Evolutionary conservation across 2,888 invertebrate genomes (phyloP).

Genomic region (Pherbina coryleti): DNA sequence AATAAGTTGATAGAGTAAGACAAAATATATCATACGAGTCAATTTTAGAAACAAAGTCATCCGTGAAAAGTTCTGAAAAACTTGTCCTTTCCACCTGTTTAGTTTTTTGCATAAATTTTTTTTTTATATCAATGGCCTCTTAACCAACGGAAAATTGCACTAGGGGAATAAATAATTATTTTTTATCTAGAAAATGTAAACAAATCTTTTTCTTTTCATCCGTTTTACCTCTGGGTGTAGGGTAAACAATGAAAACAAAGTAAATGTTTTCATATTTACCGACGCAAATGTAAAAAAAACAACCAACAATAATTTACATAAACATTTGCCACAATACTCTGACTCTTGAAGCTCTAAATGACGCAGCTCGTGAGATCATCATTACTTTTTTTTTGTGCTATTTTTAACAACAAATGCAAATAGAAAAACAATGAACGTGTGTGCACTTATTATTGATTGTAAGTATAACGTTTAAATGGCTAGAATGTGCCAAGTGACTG

Average conservation of each 20-base stretch:
- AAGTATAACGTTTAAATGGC: too few species aligned
- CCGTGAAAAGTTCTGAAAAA: too few species aligned
- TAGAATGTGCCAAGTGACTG: background rate
- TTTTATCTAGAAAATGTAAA: background rate
- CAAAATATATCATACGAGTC: too few species aligned
- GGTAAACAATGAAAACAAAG: background rate
- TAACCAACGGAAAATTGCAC: too few species aligned
- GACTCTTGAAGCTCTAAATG: background rate
- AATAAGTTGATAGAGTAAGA: too few species aligned
- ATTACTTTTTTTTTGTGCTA: slow-evolving; percentile 18
- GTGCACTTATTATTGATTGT: background rate
- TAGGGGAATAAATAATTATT: too few species aligned
- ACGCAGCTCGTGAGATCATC: slow-evolving; percentile 40
- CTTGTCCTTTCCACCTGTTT: too few species aligned
- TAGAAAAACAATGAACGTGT: background rate
- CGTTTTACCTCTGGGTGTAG: background rate
- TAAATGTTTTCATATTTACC: background rate
- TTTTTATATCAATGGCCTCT: background rate
- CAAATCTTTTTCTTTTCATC: background rate
- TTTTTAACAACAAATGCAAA: slow-evolving; percentile 34
- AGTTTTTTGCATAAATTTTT: too few species aligned
- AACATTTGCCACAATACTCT: background rate
- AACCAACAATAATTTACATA: background rate
- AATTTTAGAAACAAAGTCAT: too few species aligned
- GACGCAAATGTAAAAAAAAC: background rate